Evolutionary conservation across 2,888 invertebrate species (phyloP), one percentile per base, ranked within the genome.

Genomic region (Sisyra nigra): DNA sequence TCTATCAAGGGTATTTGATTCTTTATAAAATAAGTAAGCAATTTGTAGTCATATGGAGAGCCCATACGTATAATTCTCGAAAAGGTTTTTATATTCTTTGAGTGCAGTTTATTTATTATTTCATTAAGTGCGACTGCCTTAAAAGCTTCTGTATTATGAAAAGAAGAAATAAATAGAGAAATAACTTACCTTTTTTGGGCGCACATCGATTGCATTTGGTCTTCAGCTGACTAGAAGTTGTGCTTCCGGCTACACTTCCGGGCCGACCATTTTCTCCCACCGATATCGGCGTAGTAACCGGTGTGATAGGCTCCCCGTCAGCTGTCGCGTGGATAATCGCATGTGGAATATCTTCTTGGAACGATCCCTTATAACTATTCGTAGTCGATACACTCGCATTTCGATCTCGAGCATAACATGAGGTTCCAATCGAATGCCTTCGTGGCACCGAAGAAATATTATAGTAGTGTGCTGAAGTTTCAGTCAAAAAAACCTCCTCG

Each of bases 381-480:
- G 40, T 19, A 14, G 40, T 40, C 11, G 34, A 40, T 33, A 33
- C 33, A 33, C 33, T 60, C 11, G 51, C 48, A 1, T 54, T 67
- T 19, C 59, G 49, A 42, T 59, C 57, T 29, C 58, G 71, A 2
- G 68, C 69, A 2, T 68, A 60, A 40, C 74, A 57, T 53, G 77
- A 78, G 1, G 76, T 75, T 5, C 80, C 76, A 13, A 80, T 76
- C 0, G 80, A 80, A 54, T 80, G 80, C 48, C 81, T 65, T 31
- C 70, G 56, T 18, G 15, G 14, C 11, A 7, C n/a, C 11, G 37
- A 8, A 11, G 63, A 57, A 3, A 69, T 53, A 50, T 72, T 72
- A 52, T 71, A 70, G 52, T 72, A 71, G 42, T 66, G 61, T 2
- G 62, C 66, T 44, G 66, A 62, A 19, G 66, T 65, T 31, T 62